Evolutionary conservation across 2,888 invertebrate genomes (phyloP).

Genomic region (Dorcus parallelipipedus): DNA sequence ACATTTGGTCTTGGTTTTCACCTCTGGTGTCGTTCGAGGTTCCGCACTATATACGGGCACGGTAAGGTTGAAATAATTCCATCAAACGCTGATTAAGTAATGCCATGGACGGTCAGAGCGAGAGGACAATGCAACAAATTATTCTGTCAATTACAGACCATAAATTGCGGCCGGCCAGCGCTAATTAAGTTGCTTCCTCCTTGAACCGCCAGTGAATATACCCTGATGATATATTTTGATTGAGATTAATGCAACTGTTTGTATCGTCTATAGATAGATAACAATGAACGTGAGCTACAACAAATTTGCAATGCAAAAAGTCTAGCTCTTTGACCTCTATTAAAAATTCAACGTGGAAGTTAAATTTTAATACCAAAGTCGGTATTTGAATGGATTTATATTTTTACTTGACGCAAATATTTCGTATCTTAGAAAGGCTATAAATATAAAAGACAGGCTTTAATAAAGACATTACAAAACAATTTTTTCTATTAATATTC

Average conservation of each 20-base stretch:
- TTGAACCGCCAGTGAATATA: not conserved
- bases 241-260: not conserved
- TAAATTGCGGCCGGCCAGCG: not conserved
- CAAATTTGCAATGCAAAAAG: not conserved
- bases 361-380: too few species aligned
- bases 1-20: not conserved
- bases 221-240: not conserved
- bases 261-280: not conserved
- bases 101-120: not conserved
- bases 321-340: not conserved
- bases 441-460: too few species aligned
- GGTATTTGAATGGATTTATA: too few species aligned
- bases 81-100: conserved; percentile 1
- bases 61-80: not conserved
- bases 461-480: too few species aligned
- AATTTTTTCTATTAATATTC: too few species aligned
- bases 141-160: not conserved
- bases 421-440: too few species aligned
- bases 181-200: conserved; percentile 3
- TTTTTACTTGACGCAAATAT: too few species aligned
- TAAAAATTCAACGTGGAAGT: not conserved
- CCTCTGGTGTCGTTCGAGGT: not conserved
- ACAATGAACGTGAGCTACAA: too few species aligned
- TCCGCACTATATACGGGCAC: not conserved
- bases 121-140: not conserved